These are phyloP conservation scores for Drosophila arizonae DNA, from an alignment of 1,140 invertebrate species.

Conservation along the genomic window DNA sequence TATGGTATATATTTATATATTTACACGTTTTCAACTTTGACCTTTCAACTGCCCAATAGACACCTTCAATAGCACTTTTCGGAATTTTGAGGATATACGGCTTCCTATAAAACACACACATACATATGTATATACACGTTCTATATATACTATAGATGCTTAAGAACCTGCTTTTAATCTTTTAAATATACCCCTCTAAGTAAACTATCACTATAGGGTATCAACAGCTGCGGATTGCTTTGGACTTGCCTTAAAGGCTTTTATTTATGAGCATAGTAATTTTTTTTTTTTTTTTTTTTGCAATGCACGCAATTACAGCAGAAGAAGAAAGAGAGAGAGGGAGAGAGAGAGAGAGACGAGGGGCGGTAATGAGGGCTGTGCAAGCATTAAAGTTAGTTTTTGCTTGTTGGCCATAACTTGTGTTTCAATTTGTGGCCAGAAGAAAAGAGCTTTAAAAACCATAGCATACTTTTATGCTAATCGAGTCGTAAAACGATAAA, in stretches of 20 bases:
- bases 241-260: constrained; percentile 6
- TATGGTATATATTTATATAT: too few relatives aligned
- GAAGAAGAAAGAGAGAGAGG: neutral
- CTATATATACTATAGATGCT: too few relatives aligned
- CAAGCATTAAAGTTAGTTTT: constrained; percentile 12
- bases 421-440: constrained; percentile 22
- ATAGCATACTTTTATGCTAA: constrained; percentile 42
- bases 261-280: constrained; percentile 20
- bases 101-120: too few relatives aligned
- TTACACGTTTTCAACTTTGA: too few relatives aligned
- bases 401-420: constrained; percentile 5
- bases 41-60: too few relatives aligned
- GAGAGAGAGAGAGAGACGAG: neutral
- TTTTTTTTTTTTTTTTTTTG: neutral
- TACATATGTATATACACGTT: too few relatives aligned
- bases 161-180: too few relatives aligned
- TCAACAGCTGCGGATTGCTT: neutral
- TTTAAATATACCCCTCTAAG: neutral
- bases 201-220: neutral
- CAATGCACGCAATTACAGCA: constrained; percentile 17
- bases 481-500: constrained; percentile 43
- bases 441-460: neutral
- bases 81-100: neutral
- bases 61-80: neutral
- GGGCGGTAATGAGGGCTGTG: neutral